Percentiles rank a stretch among this genome's conserved stretches.
Conservation (phyloP, 2,797 vertebrate species). For the Micropoecilia bifurca region DNA sequence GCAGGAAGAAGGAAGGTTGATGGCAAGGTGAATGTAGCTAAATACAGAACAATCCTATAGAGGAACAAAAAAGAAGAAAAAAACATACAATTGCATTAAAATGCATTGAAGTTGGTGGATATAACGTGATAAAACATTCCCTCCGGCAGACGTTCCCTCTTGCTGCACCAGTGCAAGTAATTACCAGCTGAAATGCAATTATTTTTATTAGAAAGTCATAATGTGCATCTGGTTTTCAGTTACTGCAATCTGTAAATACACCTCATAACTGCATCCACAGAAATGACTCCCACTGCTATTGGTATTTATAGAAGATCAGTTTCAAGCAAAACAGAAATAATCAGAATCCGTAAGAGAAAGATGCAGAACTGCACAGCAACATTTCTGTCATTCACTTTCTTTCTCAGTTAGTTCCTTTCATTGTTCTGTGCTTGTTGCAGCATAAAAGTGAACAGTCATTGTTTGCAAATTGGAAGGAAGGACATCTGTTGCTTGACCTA, state of each 20-base stretch:
- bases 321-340: background rate
- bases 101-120: background rate
- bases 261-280: background rate
- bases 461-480: background rate
- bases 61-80: background rate
- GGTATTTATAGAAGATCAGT: background rate
- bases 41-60: background rate
- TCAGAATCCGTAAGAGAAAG: background rate
- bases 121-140: background rate
- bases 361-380: background rate
- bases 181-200: background rate
- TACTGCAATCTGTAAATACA: too few species aligned
- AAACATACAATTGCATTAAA: background rate
- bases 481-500: background rate
- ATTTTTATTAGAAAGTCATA: background rate
- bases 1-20: background rate
- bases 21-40: background rate
- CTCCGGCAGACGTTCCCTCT: background rate
- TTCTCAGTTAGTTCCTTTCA: background rate
- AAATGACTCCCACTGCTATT: background rate
- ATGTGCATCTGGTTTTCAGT: background rate
- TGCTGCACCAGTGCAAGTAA: background rate
- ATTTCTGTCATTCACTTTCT: background rate
- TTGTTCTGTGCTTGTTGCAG: background rate
- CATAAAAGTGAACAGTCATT: background rate